Base-by-base conservation (phyloP, 2,797 vertebrate genomes). In the Melanotaenia maccullochi region DNA sequence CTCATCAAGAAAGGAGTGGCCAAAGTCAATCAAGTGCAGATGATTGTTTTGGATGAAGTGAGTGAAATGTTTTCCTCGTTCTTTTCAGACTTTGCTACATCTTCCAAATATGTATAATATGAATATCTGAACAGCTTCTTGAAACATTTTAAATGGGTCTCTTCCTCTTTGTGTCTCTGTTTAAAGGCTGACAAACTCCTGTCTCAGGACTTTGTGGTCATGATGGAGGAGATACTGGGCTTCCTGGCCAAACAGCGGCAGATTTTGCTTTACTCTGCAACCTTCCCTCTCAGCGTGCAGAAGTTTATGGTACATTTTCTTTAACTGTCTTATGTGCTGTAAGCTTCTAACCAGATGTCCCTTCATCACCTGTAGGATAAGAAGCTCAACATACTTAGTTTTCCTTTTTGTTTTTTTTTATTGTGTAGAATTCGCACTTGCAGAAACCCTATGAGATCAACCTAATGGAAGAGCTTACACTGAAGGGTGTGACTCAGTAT, bases 361-460 rank as follows among this genome's bases (percentile, higher is more conserved):
- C 3, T 25, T 60, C 5, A 44, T 13, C 11, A 25, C 25, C 1
- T 38, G 11, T 12, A 13, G 4, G 13, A 20, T 14, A 78, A 9
- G 20, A 78, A 9, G 20, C 16, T 44, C 2, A 55, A 1, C 11
- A 1, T 57, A 35, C 2, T 42, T 42, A 16, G 35, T 9, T 5
- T 42, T 42, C 5, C 13, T 9, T 8, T 9, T 38, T 38, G 0
- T 14, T 38, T 3, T 4, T 4, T 11, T 60, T 24, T 0, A 33
- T 0, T 3, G 24, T 60, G 38, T 76, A 99, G 98, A 97, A 97
- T 89, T 82, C 96, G 68, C 96, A 99, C 91, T 94, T 99, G 93
- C 97, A 98, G 92, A 99, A 99, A 93, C 98, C 98, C 55, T 99
- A 99, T 0, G 98, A 99, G 94, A 99, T 99, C 91, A 99, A 99